Evolutionary conservation across 2,113 vertebrate species (phyloP).

Genomic region (Cavia aperea): DNA sequence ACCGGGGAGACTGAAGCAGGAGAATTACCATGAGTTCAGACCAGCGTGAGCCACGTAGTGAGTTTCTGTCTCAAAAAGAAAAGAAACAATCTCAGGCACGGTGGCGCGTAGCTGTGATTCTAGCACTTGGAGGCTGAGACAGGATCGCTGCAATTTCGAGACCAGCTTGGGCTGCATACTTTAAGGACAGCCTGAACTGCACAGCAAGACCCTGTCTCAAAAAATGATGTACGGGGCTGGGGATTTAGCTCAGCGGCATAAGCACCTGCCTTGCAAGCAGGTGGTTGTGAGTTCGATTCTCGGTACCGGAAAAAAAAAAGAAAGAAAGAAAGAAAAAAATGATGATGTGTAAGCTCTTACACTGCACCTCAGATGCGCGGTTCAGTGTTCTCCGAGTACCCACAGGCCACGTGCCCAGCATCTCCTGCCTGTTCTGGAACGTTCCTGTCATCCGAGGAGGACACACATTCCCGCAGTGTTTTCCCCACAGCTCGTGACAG

Average conservation of each 20-base stretch:
- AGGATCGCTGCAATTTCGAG: not conserved
- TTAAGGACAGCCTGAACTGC: not conserved
- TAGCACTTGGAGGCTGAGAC: not conserved
- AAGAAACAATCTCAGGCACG: not conserved
- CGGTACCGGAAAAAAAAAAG: too few relatives aligned
- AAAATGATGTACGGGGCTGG: not conserved
- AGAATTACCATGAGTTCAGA: not conserved
- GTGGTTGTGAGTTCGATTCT: too few relatives aligned
- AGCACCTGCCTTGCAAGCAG: too few relatives aligned
- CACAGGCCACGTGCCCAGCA: not conserved
- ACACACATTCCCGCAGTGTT: not conserved
- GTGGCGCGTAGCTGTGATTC: not conserved
- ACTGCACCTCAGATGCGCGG: not conserved
- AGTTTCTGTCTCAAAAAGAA: not conserved
- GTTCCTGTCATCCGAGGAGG: not conserved
- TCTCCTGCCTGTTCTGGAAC: not conserved
- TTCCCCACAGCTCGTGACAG: rapidly evolving
- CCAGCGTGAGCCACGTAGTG: not conserved
- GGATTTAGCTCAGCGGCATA: too few relatives aligned
- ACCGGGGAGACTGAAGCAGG: not conserved
- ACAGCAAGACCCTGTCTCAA: not conserved
- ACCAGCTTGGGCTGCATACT: not conserved
- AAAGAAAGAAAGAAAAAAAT: not conserved
- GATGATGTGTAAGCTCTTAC: not conserved
- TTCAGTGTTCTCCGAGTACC: not conserved